Base-by-base conservation (phyloP, 2,888 invertebrate species). In the Gryllus longicercus region DNA sequence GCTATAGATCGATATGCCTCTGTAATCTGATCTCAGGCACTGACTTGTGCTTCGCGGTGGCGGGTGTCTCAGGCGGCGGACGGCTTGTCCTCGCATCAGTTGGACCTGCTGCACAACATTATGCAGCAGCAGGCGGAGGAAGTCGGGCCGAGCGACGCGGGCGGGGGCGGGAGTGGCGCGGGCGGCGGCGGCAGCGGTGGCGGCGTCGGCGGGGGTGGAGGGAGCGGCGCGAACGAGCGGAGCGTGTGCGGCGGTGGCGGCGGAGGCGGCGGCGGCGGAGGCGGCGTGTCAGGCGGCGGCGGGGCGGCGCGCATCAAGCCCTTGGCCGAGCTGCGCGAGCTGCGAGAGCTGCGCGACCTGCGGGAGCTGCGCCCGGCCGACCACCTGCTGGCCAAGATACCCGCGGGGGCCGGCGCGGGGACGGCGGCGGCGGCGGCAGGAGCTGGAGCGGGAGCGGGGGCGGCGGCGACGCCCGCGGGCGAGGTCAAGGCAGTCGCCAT, bases 41-140 rank as follows among this genome's bases (percentile, higher is more conserved):
- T 38, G 38, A 38, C 38, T 8, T 38, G 38, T 38, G 38, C 38
- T 38, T 38, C 38, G 38, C 38, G 38, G 38, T 38, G 38, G 38
- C 38, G 38, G 38, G 38, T 38, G 38, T 38, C 38, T 18, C 63
- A 63, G 63, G 63, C 63, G 14, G 63, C 16, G 86, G 93, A 93
- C 84, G 92, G 92, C 81, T 88, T 93, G 83, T 93, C 93, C 80
- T 91, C 92, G 84, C 93, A 93, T 85, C 93, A 93, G 86, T 88
- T 93, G 84, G 93, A 93, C 86, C 89, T 93, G 84, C 93, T 93
- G 85, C 93, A 93, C 87, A 93, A 93, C 87, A 93, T 93, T 84
- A 93, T 93, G 92, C 92, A 93, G 85, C 93, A 93, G 86, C 87
- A 88, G 74, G 87, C 87, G 84, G 85, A 85, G 86, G 86, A 79